Base-by-base conservation (phyloP, 2,888 invertebrate species). In the Phengaris alcon region DNA sequence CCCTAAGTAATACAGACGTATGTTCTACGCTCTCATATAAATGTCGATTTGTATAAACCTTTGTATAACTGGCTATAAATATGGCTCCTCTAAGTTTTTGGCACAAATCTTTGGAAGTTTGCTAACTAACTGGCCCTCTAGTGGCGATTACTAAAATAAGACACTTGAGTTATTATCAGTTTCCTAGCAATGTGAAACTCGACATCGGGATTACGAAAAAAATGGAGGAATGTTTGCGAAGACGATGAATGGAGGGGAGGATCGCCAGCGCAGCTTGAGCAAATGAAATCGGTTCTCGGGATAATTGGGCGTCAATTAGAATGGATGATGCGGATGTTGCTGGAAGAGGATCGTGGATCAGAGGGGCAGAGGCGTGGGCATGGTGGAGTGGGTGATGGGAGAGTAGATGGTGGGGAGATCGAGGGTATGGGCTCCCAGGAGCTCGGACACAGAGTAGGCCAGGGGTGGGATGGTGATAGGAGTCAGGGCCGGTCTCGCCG, bases 391-490 rank as follows among this genome's bases (percentile, higher is more conserved):
- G 75, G 96, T 95, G 78, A 96, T 94, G n/a, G 95, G 93, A 48
- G 94, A 94, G 81, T 95, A 95, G 74, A 96, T 94, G 76, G 96
- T 94, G 77, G 95, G 95, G 84, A 97, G 95, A 86, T 97, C 97
- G 74, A 97, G 94, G 13, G 96, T 94, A 78, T 95, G 95, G 73
- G 93, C 92, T 68, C 96, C 96, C 76, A 97, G 94, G 79, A 86
- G 90, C 77, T 93, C 93, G 90, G 95, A 83, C 86, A 94, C 85
- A 86, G 94, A 88, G 93, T 93, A 87, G 82, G 91, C 84, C 82
- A 93, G 90, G 55, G 94, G 91, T 7, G 93, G 91, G 74, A 91
- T 85, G 75, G 89, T 81, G 80, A 90, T 88, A 68, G 90, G 87
- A 76, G 89, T 84, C 81, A 94, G 87, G 79, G 93, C 80, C 75